Evolutionary conservation across 1,140 invertebrate species (phyloP).

Genomic region (Drosophila busckii): DNA sequence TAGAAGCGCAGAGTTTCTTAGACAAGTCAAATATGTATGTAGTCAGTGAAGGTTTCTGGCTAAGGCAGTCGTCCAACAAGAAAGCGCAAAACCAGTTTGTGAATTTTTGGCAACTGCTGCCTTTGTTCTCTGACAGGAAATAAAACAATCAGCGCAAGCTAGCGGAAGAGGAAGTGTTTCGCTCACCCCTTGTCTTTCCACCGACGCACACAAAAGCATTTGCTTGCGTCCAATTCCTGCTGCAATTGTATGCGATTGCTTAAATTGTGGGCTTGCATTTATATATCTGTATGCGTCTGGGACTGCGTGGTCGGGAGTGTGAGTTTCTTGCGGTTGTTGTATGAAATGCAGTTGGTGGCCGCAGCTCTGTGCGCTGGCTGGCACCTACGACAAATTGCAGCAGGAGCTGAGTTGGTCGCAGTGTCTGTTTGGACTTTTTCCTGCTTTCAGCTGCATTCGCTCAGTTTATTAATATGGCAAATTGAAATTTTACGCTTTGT

Average conservation of each 20-base stretch:
- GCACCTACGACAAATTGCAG: no score
- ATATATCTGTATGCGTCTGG: no score
- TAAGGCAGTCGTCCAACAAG: slow-evolving; percentile 31
- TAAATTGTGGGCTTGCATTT: slow-evolving; percentile 64
- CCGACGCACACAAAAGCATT: no score
- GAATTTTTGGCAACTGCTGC: slow-evolving; percentile 56
- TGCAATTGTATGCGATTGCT: slow-evolving; percentile 52
- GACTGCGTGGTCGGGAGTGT: no score
- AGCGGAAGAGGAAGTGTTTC: slow-evolving; percentile 74
- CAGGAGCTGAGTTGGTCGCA: neutral
- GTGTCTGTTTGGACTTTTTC: slow-evolving; percentile 44
- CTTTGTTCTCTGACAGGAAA: slow-evolving; percentile 74
- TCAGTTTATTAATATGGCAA: slow-evolving; percentile 68
- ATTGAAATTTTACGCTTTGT: slow-evolving; percentile 68
- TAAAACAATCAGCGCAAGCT: slow-evolving; percentile 78
- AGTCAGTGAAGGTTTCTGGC: no score
- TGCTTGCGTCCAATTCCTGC: neutral
- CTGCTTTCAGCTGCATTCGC: slow-evolving; percentile 43
- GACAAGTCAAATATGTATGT: slow-evolving; percentile 55
- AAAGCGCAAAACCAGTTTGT: slow-evolving; percentile 70
- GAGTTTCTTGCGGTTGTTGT: slow-evolving; percentile 27
- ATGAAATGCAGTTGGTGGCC: slow-evolving; percentile 46
- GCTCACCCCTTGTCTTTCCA: neutral
- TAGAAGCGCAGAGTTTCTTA: slow-evolving; percentile 4
- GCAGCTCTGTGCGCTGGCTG: slow-evolving; percentile 3